phyloP scores from a whole-genome alignment of 92 coral and sea anemone genomes.

The Scolanthus callimorphus region DNA sequence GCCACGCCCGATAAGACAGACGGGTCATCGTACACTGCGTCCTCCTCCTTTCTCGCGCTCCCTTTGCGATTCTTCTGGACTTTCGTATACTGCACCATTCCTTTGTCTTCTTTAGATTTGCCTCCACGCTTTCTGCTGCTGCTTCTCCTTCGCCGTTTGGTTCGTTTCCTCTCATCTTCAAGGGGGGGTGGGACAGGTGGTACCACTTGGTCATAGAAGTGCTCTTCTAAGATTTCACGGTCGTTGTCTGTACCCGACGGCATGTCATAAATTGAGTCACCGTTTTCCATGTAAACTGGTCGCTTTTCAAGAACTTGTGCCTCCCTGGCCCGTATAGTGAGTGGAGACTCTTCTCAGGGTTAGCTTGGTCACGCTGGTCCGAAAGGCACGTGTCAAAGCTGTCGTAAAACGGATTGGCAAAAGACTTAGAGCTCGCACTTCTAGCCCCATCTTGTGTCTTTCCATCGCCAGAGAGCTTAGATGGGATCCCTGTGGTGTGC shows the following conservation, averaged over 20 bases:
- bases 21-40: too few species aligned
- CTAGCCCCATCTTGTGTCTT: too few species aligned
- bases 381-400: not conserved
- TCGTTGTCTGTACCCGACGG: too few species aligned
- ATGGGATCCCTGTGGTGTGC: too few species aligned
- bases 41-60: too few species aligned
- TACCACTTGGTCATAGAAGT: not conserved
- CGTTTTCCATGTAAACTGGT: not conserved
- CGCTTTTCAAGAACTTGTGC: not conserved
- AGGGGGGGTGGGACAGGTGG: too few species aligned
- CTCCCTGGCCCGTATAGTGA: too few species aligned
- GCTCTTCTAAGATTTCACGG: not conserved
- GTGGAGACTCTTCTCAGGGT: not conserved
- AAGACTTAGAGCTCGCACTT: not conserved
- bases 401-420: not conserved
- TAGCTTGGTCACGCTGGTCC: not conserved
- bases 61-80: too few species aligned
- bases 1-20: too few species aligned
- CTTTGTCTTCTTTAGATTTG: not conserved
- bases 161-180: too few species aligned
- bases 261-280: not conserved
- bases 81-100: not conserved
- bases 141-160: not conserved
- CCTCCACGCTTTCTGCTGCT: not conserved
- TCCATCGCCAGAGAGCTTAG: too few species aligned